Evolutionary conservation across 2,797 vertebrate genomes (phyloP), one percentile per base, ranked within the genome.

Genomic region (Hydrolagus colliei): DNA sequence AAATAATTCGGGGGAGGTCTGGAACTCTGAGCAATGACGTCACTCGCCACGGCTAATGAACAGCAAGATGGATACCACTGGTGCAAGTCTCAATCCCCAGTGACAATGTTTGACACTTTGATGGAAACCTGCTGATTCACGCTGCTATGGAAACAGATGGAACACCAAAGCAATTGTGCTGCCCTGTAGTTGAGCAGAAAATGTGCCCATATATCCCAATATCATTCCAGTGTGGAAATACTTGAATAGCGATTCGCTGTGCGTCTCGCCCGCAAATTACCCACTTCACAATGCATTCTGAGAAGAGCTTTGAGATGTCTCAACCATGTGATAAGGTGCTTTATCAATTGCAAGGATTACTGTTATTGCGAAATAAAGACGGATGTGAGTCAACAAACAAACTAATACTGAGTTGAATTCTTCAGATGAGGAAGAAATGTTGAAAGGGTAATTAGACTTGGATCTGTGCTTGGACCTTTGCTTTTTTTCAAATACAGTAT

Each of bases 91-190:
- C 73, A 84, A 78, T 87, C 86, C 80, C 76, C 86, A 75, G 22
- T 61, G 87, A 87, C 73, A 88, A 89, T 87, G 6, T 72, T 78
- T 85, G 85, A 87, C 13, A 73, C 87, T 13, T 85, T 88, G 73
- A 71, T 87, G 88, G 62, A 87, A 87, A 88, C 59, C 5, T 85
- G 75, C 65, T 88, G 76, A 88, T 86, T 88, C 62, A 9, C 87
- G 87, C 87, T 90, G 87, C 86, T 62, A 11, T 89, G 88, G 72
- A 89, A 89, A 88, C 18, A 87, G 88, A 87, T 73, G 1, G 20
- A 41, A 88, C 74, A 41, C 77, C 87, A 75, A 88, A 86, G 86
- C 88, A 89, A 62, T 4, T 0, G 72, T 10, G 73, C 71, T 75
- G 86, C 59, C 79, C 65, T 18, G 1, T 79, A 13, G 27, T 32